Conservation (phyloP, 2,113 vertebrate genomes). For the Epinephelus lanceolatus region DNA sequence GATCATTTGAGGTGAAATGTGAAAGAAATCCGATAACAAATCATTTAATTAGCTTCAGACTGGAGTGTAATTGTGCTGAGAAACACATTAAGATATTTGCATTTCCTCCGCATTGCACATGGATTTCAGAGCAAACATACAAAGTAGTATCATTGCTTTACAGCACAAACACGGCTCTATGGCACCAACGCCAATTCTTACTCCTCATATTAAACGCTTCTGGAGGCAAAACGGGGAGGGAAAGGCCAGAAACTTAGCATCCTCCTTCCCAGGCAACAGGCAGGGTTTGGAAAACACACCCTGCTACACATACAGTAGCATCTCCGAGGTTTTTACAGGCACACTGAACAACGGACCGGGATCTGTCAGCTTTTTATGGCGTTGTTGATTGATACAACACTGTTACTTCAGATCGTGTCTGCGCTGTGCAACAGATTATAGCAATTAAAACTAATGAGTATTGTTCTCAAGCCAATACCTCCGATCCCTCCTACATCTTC, state of each 20-base stretch:
- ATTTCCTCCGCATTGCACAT: neutral
- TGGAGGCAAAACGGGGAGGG: neutral
- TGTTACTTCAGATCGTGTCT: neutral
- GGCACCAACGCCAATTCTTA: neutral
- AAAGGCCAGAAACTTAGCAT: neutral
- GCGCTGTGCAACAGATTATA: neutral
- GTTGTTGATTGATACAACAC: neutral
- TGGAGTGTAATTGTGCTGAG: neutral
- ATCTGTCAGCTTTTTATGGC: neutral
- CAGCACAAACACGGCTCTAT: neutral
- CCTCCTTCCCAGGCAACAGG: no score
- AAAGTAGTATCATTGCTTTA: neutral
- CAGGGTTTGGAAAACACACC: neutral
- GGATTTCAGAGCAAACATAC: neutral
- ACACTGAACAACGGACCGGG: neutral
- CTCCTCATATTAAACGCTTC: neutral
- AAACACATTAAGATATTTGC: neutral
- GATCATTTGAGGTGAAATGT: constrained; percentile 23
- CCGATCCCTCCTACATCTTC: neutral
- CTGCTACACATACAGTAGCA: neutral
- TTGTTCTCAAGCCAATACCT: neutral
- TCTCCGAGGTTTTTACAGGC: neutral
- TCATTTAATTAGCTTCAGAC: constrained; percentile 21
- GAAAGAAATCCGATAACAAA: constrained; percentile 9
- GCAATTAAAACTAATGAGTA: neutral